A percentile compares a stretch with the other conserved stretches of the same genome.
phyloP scores from a whole-genome alignment of 2,888 invertebrate species.

The Parnassius mnemosyne region DNA sequence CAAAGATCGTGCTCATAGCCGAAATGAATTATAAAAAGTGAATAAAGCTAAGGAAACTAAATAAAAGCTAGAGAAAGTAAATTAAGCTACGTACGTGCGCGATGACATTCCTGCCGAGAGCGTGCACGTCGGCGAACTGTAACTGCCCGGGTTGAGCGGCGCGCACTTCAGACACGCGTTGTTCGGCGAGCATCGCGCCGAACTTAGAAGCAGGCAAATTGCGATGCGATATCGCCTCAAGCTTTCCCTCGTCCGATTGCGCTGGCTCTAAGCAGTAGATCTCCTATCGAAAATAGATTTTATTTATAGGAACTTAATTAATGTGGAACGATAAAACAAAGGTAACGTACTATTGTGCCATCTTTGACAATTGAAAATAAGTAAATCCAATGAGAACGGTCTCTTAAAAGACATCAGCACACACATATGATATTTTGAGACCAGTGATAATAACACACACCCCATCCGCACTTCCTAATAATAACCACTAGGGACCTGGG shows the following conservation, averaged over 20 bases:
- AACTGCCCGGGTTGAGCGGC: constrained; percentile 23
- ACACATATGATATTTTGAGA: too few species aligned
- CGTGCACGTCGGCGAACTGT: constrained; percentile 32
- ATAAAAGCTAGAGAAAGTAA: neutral
- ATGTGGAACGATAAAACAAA: too few species aligned
- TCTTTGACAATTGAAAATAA: too few species aligned
- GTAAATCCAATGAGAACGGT: too few species aligned
- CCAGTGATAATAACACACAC: too few species aligned
- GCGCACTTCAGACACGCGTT: constrained; percentile 52
- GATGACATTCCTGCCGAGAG: constrained; percentile 45
- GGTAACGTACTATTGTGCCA: too few species aligned
- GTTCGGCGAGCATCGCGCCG: constrained; percentile 63
- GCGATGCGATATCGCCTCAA: constrained; percentile 59
- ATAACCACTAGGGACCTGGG: too few species aligned
- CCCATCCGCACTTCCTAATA: too few species aligned
- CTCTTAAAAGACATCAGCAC: too few species aligned
- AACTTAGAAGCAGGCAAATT: constrained; percentile 59
- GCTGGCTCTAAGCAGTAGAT: constrained; percentile 67
- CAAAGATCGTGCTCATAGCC: neutral
- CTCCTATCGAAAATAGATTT: constrained; percentile 45
- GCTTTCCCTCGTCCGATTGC: constrained; percentile 38
- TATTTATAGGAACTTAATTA: neutral
- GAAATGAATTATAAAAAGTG: neutral
- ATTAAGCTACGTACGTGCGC: constrained; percentile 46
- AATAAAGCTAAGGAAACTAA: neutral